These are phyloP conservation scores for Manduca sexta DNA, from an alignment of 1,140 invertebrate genomes.

Conservation along the genomic window DNA sequence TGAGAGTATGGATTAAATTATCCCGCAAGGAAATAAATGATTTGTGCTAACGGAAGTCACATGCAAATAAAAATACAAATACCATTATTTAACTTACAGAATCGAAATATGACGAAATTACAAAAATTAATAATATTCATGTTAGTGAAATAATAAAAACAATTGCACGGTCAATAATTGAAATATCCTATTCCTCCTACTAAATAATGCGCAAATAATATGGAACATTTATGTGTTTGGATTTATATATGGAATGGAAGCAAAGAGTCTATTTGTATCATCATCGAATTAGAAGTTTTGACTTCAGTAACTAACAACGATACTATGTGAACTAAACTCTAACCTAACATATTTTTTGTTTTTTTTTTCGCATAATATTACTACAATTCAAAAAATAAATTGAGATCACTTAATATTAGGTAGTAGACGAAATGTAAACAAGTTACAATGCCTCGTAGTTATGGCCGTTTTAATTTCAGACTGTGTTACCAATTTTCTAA, in stretches of 20 bases:
- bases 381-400: conserved; percentile 39
- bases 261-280: conserved; percentile 5
- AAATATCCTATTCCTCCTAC: conserved; percentile 13
- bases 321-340: neutral
- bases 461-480: conserved; percentile 25
- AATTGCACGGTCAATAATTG: neutral
- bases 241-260: conserved; percentile 15
- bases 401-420: conserved; percentile 54
- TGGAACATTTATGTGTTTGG: conserved; percentile 14
- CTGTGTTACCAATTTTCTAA: too few relatives aligned
- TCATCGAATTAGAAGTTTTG: conserved; percentile 1
- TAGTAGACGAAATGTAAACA: conserved; percentile 57
- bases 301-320: neutral
- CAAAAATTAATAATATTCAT: neutral
- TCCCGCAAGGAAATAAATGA: neutral
- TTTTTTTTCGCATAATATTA: conserved; percentile 5
- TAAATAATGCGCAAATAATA: conserved; percentile 13
- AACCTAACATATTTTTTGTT: neutral
- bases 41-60: neutral
- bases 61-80: neutral
- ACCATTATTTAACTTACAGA: neutral
- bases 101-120: neutral
- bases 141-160: conserved; percentile 1
- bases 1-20: neutral
- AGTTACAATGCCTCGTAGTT: conserved; percentile 26